Conservation (phyloP, 2,888 invertebrate species). For the Mylabris sibirica region DNA sequence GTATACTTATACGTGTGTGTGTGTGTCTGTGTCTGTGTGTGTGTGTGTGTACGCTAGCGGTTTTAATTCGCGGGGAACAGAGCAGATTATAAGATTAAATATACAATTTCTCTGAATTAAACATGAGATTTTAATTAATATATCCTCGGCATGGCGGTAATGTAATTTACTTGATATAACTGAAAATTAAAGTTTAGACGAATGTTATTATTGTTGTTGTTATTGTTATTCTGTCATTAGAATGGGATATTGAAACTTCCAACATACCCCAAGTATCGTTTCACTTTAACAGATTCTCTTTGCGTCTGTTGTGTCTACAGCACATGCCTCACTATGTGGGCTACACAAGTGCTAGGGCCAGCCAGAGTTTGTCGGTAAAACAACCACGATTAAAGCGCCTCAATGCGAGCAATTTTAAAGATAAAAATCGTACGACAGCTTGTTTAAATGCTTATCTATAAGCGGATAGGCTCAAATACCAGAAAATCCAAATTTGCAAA, state of each 20-base stretch:
- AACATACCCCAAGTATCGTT: neutral
- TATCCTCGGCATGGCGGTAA: slow-evolving; percentile 57
- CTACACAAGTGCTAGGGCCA: no score
- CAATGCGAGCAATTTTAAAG: no score
- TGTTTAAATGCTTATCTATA: no score
- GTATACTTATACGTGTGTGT: no score
- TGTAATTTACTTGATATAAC: slow-evolving; percentile 53
- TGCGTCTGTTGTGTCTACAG: no score
- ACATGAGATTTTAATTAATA: slow-evolving; percentile 63
- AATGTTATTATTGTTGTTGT: slow-evolving; percentile 28
- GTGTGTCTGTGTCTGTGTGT: neutral
- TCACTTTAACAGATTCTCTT: no score
- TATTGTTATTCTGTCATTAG: neutral
- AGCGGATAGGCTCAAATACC: no score
- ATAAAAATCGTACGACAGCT: no score
- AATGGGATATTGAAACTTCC: slow-evolving; percentile 31
- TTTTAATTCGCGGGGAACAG: slow-evolving; percentile 60
- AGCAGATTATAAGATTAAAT: slow-evolving; percentile 62
- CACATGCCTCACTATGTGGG: no score
- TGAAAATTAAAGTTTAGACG: slow-evolving; percentile 56
- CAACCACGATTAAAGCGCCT: no score
- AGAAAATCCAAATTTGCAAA: no score
- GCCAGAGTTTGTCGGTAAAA: no score
- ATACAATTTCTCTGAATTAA: slow-evolving; percentile 61
- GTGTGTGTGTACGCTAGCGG: slow-evolving; percentile 36